A percentile compares a stretch with the other conserved stretches of the same genome.
phyloP scores from a whole-genome alignment of 2,113 vertebrate species.

The Bubo scandiacus region DNA sequence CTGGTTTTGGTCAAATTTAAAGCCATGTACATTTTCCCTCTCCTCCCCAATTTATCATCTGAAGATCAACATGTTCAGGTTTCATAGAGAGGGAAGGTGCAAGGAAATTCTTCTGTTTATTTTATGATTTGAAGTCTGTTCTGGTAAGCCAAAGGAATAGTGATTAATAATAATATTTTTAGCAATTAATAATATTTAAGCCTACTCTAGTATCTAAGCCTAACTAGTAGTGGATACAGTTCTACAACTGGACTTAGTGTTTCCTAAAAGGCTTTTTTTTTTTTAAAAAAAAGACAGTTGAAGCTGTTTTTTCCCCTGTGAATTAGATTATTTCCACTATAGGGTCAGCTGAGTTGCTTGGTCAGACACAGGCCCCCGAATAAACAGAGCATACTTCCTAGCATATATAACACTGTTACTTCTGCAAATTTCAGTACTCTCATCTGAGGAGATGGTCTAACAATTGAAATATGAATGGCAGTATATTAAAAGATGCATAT shows the following conservation, averaged over 20 bases:
- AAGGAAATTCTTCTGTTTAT: not conserved
- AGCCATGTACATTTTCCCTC: not conserved
- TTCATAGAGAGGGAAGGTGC: not conserved
- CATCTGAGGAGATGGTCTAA: not conserved
- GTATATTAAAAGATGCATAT: not conserved
- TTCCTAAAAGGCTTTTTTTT: not conserved
- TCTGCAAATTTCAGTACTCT: not conserved
- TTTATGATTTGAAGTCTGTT: not conserved
- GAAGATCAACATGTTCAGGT: not conserved
- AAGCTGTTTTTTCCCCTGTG: not conserved
- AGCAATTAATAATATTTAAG: not conserved
- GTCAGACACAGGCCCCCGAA: not conserved
- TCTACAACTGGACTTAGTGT: not conserved
- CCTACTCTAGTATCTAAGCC: not conserved
- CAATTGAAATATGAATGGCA: not conserved
- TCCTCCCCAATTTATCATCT: rapidly evolving
- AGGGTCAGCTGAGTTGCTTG: not conserved
- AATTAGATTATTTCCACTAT: not conserved
- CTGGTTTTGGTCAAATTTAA: not conserved
- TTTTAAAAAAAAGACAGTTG: not conserved
- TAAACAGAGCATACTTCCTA: not conserved
- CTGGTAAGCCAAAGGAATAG: not conserved
- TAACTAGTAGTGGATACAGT: not conserved
- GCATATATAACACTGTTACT: not conserved
- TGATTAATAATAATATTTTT: not conserved